Evolutionary conservation across 2,113 vertebrate species (phyloP).

Genomic region (Hippocampus barbouri): DNA sequence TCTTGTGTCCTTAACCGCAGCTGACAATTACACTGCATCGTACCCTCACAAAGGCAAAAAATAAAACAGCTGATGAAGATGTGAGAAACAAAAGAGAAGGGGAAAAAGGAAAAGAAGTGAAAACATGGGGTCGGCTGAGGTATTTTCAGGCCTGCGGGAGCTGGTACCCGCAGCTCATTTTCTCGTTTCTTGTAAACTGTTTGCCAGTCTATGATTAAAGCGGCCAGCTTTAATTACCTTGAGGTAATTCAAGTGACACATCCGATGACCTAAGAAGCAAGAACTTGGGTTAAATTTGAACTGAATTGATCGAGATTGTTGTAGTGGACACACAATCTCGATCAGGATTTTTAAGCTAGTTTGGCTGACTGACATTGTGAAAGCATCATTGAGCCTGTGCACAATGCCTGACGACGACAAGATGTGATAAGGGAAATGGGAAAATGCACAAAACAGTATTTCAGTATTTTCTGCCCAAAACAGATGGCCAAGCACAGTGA

Average conservation of each 20-base stretch:
- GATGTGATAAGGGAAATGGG: not conserved
- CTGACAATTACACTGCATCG: constrained; percentile 27
- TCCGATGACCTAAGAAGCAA: not conserved
- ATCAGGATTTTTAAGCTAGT: not conserved
- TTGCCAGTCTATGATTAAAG: constrained; percentile 54
- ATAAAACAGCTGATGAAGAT: constrained; percentile 13
- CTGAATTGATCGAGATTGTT: not conserved
- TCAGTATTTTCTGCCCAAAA: not conserved
- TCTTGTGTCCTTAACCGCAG: constrained; percentile 42
- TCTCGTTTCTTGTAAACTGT: constrained; percentile 12
- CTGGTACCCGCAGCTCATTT: not conserved
- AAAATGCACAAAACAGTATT: not conserved
- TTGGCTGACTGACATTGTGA: not conserved
- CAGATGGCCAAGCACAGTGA: not conserved
- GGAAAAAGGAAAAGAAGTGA: not conserved
- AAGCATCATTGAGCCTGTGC: not conserved
- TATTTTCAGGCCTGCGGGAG: constrained; percentile 9
- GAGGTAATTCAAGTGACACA: not conserved
- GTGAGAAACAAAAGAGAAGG: constrained; percentile 8
- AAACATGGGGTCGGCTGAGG: constrained; percentile 15
- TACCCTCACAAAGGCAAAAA: constrained; percentile 14
- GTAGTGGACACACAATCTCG: not conserved
- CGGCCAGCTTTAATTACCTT: constrained; percentile 54
- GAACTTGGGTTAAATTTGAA: constrained; percentile 4
- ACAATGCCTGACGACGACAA: not conserved